phyloP scores from a whole-genome alignment of 2,797 vertebrate species.

The Thunnus albacares region DNA sequence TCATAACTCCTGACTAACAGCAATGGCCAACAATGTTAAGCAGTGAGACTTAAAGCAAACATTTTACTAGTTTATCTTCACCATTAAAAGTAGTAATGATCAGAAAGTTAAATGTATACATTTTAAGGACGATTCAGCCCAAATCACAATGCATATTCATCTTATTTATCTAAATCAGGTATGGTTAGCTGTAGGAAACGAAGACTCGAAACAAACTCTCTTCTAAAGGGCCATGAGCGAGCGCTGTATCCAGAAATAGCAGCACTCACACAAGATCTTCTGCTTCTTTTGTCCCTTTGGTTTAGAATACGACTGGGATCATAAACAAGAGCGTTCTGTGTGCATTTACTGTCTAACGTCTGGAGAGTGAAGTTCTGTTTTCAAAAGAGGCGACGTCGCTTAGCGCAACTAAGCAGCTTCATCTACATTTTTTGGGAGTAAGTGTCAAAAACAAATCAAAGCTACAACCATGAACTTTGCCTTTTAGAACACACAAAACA shows the following conservation, averaged over 20 bases:
- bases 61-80: no score
- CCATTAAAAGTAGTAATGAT: no score
- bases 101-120: no score
- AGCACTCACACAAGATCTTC: not conserved
- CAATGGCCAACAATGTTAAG: no score
- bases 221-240: not conserved
- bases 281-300: not conserved
- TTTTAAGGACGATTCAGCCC: no score
- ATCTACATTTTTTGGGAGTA: not conserved
- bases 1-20: no score
- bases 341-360: not conserved
- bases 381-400: not conserved
- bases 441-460: conserved; percentile 20
- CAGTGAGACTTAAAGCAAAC: no score
- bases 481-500: not conserved
- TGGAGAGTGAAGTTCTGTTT: not conserved
- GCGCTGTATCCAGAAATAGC: not conserved
- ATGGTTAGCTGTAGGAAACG: not conserved
- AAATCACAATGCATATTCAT: no score
- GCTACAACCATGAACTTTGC: not conserved
- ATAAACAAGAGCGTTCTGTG: not conserved
- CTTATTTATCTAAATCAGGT: not conserved
- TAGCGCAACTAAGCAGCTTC: not conserved
- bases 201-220: not conserved
- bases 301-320: not conserved